These are phyloP conservation scores for Heteropelma amictum DNA, from an alignment of 2,888 invertebrate genomes.

Conservation along the genomic window DNA sequence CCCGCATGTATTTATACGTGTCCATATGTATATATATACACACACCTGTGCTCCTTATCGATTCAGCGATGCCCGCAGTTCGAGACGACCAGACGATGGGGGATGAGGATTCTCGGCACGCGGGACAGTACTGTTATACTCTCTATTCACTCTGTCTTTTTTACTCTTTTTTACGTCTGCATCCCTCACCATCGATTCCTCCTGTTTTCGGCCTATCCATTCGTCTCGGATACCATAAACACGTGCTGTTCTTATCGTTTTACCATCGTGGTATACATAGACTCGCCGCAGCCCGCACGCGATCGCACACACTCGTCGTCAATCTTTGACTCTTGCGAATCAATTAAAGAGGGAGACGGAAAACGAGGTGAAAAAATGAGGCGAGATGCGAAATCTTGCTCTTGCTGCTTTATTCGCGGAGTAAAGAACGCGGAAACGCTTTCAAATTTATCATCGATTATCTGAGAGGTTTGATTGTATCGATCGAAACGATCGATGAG, in stretches of 20 bases:
- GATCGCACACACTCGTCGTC: slow-evolving; percentile 35
- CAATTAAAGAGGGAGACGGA: slow-evolving; percentile 50
- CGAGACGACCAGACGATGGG: slow-evolving; percentile 17
- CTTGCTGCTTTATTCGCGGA: too few relatives aligned
- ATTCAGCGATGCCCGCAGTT: slow-evolving; percentile 43
- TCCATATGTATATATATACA: too few relatives aligned
- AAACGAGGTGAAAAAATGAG: not conserved
- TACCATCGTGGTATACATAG: not conserved
- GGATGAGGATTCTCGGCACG: slow-evolving; percentile 54
- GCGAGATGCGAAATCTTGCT: slow-evolving; percentile 13
- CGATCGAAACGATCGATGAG: too few relatives aligned
- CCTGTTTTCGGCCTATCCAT: not conserved
- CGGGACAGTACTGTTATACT: slow-evolving; percentile 35
- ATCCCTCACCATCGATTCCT: slow-evolving; percentile 15
- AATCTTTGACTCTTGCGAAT: slow-evolving; percentile 57
- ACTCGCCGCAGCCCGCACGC: slow-evolving; percentile 48
- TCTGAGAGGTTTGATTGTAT: too few relatives aligned
- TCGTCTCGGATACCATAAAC: not conserved
- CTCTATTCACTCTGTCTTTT: slow-evolving; percentile 29
- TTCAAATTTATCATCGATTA: too few relatives aligned
- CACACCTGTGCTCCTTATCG: too few relatives aligned
- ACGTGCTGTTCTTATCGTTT: slow-evolving; percentile 51
- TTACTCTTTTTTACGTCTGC: slow-evolving; percentile 5
- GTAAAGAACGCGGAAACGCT: too few relatives aligned
- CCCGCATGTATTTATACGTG: too few relatives aligned